phyloP scores from a whole-genome alignment of 2,113 vertebrate species.

The Macquaria ambigua region DNA sequence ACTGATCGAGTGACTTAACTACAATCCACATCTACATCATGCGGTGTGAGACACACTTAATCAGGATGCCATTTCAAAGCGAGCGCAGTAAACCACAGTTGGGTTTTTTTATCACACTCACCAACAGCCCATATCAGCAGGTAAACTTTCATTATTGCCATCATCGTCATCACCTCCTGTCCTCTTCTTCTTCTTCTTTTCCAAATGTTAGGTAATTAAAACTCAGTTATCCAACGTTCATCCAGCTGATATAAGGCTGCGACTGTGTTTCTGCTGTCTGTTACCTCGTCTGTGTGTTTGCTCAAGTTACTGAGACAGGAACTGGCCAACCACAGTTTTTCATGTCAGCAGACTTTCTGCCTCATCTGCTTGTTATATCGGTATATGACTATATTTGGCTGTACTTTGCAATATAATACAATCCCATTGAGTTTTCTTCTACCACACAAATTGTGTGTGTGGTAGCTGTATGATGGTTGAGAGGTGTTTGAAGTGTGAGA shows the following conservation, averaged over 20 bases:
- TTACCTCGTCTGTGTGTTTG: rapidly evolving
- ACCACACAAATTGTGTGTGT: no score
- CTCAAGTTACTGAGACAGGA: neutral
- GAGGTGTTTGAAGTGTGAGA: no score
- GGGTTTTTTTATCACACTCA: slow-evolving; percentile 32
- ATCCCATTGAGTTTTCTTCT: no score
- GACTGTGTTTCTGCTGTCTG: neutral
- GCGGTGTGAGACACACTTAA: no score
- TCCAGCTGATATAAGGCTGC: neutral
- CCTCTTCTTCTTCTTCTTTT: neutral
- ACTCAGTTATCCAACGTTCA: neutral
- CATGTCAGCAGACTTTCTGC: neutral
- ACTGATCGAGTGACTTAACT: neutral
- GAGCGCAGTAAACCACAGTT: neutral
- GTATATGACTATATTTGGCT: no score
- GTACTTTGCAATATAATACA: no score
- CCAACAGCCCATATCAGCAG: slow-evolving; percentile 45
- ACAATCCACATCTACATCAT: neutral
- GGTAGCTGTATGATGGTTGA: no score
- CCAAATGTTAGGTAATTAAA: neutral
- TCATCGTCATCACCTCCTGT: neutral
- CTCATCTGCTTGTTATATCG: neutral
- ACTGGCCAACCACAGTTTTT: slow-evolving; percentile 15
- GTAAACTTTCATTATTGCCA: neutral
- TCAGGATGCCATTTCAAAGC: neutral